phyloP scores from a whole-genome alignment of 2,797 vertebrate genomes.

The Distichodus sexfasciatus region DNA sequence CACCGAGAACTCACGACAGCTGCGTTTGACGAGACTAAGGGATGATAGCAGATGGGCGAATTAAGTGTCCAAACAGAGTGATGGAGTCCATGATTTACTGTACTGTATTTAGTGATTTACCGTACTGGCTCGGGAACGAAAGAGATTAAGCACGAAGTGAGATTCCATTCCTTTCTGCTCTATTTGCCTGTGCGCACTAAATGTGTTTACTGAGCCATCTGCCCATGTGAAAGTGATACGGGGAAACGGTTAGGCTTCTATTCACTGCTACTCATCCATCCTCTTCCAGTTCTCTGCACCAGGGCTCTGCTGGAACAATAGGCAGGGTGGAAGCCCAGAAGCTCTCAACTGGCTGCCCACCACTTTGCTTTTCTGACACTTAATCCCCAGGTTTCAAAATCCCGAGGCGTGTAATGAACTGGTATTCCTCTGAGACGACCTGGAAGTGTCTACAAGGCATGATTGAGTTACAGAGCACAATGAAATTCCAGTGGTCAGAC shows the following conservation, averaged over 20 bases:
- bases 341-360: slow-evolving; percentile 32
- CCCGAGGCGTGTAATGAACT: slow-evolving; percentile 47
- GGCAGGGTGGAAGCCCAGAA: slow-evolving; percentile 29
- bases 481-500: slow-evolving; percentile 11
- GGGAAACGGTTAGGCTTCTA: slow-evolving; percentile 44
- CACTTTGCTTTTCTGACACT: slow-evolving; percentile 38
- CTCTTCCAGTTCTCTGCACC: slow-evolving; percentile 43
- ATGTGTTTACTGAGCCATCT: slow-evolving; percentile 27
- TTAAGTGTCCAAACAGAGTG: slow-evolving; percentile 34
- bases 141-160: slow-evolving; percentile 33
- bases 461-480: slow-evolving; percentile 20
- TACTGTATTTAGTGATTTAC: slow-evolving; percentile 7
- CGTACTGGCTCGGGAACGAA: slow-evolving; percentile 1
- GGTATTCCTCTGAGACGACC: slow-evolving; percentile 32
- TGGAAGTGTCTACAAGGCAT: slow-evolving; percentile 23
- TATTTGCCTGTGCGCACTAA: slow-evolving; percentile 18
- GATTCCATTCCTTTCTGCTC: slow-evolving; percentile 45
- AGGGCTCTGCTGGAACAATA: slow-evolving; percentile 55
- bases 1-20: neutral
- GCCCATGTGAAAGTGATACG: slow-evolving; percentile 49
- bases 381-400: slow-evolving; percentile 36
- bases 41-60: slow-evolving; percentile 24
- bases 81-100: slow-evolving; percentile 37
- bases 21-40: neutral
- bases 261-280: slow-evolving; percentile 16